These are phyloP conservation scores for Hirudinaria manillensis DNA, from an alignment of 2,888 invertebrate species.

Conservation along the genomic window DNA sequence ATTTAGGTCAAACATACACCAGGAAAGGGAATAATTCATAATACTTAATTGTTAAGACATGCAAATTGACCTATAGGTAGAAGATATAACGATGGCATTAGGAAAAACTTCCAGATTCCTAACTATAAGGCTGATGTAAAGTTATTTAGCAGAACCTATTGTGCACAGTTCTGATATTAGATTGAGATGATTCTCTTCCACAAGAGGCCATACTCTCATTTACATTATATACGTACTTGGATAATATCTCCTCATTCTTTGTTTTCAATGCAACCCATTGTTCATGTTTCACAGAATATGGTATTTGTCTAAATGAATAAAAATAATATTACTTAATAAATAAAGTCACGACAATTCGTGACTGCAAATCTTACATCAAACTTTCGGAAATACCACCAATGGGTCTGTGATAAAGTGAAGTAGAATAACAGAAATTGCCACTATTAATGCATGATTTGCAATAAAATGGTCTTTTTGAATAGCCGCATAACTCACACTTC, in stretches of 20 bases:
- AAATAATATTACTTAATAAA: not conserved
- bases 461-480: slow-evolving; percentile 36
- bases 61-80: no score
- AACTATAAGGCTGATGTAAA: no score
- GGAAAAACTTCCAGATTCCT: no score
- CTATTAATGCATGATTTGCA: slow-evolving; percentile 36
- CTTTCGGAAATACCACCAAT: not conserved
- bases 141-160: no score
- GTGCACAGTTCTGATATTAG: no score
- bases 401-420: not conserved
- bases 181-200: no score
- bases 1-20: no score
- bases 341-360: not conserved
- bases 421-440: slow-evolving; percentile 36
- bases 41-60: no score
- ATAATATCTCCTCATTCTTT: not conserved
- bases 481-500: slow-evolving; percentile 37
- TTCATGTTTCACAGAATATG: not conserved
- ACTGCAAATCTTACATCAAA: not conserved
- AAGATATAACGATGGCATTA: no score
- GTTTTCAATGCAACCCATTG: not conserved
- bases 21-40: no score
- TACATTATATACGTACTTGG: not conserved
- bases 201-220: no score
- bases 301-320: not conserved